Evolutionary conservation across 2,797 vertebrate species (phyloP).

Genomic region (Gallinago nigripennis): DNA sequence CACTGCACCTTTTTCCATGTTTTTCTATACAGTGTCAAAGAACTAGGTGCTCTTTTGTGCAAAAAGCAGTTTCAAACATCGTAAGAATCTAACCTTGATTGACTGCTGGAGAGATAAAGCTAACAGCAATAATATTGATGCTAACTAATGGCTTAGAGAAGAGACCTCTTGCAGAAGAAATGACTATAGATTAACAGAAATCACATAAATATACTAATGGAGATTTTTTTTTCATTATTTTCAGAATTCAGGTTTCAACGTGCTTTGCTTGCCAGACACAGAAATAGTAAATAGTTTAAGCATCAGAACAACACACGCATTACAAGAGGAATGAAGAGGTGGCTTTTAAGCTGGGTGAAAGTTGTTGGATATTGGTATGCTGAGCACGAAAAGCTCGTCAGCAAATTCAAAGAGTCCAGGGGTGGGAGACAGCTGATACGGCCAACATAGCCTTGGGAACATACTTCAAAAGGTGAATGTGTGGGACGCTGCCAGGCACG

Average conservation of each 20-base stretch:
- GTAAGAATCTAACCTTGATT: background rate
- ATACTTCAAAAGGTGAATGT: background rate
- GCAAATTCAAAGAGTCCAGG: background rate
- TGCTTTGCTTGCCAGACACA: background rate
- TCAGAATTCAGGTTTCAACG: background rate
- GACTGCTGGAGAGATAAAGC: background rate
- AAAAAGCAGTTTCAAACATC: background rate
- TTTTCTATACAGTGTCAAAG: background rate
- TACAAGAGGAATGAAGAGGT: background rate
- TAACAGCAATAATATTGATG: background rate
- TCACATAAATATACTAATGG: background rate
- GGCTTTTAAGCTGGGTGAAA: background rate
- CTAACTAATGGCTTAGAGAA: background rate
- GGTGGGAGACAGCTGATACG: background rate
- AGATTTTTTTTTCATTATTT: background rate
- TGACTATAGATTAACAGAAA: background rate
- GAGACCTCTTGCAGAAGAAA: background rate
- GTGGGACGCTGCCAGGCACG: background rate
- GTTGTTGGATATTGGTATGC: background rate
- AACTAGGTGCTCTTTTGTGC: background rate
- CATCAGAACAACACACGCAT: background rate
- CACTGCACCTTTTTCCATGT: background rate
- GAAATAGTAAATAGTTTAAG: background rate
- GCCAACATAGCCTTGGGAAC: background rate
- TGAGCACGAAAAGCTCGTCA: background rate